Evolutionary conservation across 2,888 invertebrate genomes (phyloP).

Genomic region (Sipha maydis): DNA sequence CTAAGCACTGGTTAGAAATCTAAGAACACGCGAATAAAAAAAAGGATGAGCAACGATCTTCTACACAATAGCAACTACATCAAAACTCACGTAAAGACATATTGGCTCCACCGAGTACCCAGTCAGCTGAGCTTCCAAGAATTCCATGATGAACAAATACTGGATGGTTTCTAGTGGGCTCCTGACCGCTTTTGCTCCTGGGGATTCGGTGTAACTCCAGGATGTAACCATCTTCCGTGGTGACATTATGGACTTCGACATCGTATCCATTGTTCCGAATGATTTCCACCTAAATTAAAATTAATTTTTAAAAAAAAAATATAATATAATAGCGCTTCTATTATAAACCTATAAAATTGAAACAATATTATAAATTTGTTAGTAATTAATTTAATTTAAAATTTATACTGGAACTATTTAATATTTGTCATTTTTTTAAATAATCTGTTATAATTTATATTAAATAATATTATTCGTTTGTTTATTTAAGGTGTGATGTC

Average conservation of each 20-base stretch:
- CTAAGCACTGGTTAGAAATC: too few relatives aligned
- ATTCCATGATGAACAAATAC: slow-evolving; percentile 65
- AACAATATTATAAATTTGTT: too few relatives aligned
- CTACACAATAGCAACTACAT: not conserved
- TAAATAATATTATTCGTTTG: too few relatives aligned
- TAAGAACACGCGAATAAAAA: too few relatives aligned
- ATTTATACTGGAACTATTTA: too few relatives aligned
- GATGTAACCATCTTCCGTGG: slow-evolving; percentile 82
- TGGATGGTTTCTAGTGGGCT: slow-evolving; percentile 38
- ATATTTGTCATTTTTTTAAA: too few relatives aligned
- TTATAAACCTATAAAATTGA: too few relatives aligned
- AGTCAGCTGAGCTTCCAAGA: slow-evolving; percentile 65
- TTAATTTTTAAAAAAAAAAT: not conserved
- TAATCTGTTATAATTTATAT: too few relatives aligned
- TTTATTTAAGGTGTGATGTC: too few relatives aligned
- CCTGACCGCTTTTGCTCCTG: slow-evolving; percentile 45
- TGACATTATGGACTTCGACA: slow-evolving; percentile 72
- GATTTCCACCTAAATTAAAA: slow-evolving; percentile 57
- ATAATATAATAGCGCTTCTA: too few relatives aligned
- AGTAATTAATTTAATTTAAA: too few relatives aligned
- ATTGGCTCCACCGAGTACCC: slow-evolving; percentile 65
- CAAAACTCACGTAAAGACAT: slow-evolving; percentile 65
- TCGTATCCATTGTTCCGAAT: slow-evolving; percentile 62
- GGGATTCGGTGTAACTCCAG: slow-evolving; percentile 78
- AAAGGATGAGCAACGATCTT: not conserved